phyloP scores from a whole-genome alignment of 2,113 vertebrate genomes.

The Sylvietta virens region DNA sequence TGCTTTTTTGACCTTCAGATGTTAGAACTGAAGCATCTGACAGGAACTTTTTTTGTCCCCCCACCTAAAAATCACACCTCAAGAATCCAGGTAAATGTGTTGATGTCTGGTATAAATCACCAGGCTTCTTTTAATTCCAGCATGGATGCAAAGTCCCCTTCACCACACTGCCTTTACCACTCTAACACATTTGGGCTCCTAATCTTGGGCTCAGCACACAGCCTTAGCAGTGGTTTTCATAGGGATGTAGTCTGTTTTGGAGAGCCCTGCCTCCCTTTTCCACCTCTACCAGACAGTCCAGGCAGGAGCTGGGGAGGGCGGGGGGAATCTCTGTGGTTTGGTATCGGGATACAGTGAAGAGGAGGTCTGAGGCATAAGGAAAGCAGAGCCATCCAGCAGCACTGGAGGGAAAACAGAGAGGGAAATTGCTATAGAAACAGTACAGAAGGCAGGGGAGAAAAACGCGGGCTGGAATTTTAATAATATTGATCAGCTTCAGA shows the following conservation, averaged over 20 bases:
- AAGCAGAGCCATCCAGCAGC: not conserved
- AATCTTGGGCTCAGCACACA: not conserved
- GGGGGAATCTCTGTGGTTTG: not conserved
- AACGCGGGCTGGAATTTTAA: not conserved
- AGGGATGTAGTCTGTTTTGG: not conserved
- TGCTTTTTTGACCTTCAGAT: slow-evolving; percentile 3
- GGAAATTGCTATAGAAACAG: slow-evolving; percentile 13
- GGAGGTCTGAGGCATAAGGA: not conserved
- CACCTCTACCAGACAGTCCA: rapidly evolving
- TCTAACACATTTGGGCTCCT: not conserved
- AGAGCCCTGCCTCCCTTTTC: not conserved
- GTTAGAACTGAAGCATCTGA: not conserved
- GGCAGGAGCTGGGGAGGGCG: rapidly evolving
- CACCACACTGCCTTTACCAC: not conserved
- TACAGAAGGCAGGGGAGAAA: not conserved
- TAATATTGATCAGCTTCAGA: slow-evolving; percentile 10
- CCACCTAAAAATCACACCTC: not conserved
- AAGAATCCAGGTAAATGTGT: not conserved
- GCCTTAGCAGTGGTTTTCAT: not conserved
- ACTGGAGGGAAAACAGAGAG: not conserved
- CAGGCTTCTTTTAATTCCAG: not conserved
- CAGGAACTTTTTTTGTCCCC: not conserved
- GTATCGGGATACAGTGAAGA: not conserved
- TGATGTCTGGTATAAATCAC: not conserved
- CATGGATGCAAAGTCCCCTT: not conserved